These are phyloP conservation scores for Otolemur crassicaudatus DNA, from an alignment of 2,797 vertebrate species.

Conservation along the genomic window DNA sequence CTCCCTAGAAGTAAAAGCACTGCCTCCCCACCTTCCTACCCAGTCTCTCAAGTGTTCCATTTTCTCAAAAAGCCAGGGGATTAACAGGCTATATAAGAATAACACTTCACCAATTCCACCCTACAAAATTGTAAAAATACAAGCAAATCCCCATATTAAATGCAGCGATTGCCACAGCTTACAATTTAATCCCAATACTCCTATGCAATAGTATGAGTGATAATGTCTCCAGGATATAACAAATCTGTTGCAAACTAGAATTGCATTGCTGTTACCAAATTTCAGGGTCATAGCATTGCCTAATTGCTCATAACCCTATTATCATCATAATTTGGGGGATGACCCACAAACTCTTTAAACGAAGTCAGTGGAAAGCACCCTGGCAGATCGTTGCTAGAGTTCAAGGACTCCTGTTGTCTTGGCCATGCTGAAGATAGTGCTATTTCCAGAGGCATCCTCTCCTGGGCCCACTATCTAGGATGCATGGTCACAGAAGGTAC, in stretches of 20 bases:
- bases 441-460: background rate
- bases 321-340: background rate
- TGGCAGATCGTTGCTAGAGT: background rate
- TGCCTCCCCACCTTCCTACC: background rate
- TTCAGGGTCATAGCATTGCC: background rate
- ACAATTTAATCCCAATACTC: background rate
- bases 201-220: background rate
- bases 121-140: slow-evolving; percentile 1
- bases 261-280: background rate
- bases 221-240: background rate
- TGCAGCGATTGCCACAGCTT: background rate
- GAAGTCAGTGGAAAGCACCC: background rate
- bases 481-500: background rate
- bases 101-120: background rate
- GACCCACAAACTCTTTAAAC: background rate
- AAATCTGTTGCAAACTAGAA: background rate
- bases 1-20: background rate
- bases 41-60: background rate
- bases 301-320: background rate
- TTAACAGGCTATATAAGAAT: background rate
- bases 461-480: background rate
- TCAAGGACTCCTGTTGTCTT: background rate
- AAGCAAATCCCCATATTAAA: slow-evolving; percentile 34
- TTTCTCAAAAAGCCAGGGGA: background rate
- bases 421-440: background rate